phyloP scores from a whole-genome alignment of 2,888 invertebrate species.

The Lithophane ornitopus region DNA sequence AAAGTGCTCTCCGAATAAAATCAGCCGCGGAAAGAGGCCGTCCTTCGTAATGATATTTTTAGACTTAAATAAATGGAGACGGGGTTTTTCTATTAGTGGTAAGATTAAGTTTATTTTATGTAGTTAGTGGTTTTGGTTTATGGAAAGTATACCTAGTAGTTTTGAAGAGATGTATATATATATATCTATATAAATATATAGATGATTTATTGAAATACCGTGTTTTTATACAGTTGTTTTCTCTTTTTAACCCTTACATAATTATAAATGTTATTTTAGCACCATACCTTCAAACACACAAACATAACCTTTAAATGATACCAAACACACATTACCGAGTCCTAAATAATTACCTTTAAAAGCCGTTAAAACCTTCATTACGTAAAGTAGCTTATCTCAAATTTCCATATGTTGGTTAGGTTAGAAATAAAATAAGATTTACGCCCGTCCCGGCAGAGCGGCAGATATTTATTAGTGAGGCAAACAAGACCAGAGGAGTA shows the following conservation, averaged over 20 bases:
- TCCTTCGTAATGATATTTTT: constrained; percentile 67
- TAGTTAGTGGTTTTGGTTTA: no score
- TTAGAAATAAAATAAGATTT: constrained; percentile 68
- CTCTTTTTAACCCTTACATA: no score
- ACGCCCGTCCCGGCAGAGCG: constrained; percentile 51
- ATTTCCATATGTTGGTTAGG: constrained; percentile 61
- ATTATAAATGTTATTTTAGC: neutral
- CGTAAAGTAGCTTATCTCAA: constrained; percentile 62
- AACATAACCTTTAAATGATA: neutral
- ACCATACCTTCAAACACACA: neutral
- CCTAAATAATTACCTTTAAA: constrained; percentile 37
- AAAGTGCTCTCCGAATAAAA: constrained; percentile 76
- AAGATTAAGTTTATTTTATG: no score
- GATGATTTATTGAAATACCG: no score
- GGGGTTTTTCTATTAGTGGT: no score
- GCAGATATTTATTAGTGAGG: constrained; percentile 71
- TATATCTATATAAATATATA: no score
- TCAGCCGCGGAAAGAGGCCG: constrained; percentile 64
- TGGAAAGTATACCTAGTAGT: neutral
- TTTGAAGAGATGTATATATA: neutral
- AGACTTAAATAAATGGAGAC: constrained; percentile 62
- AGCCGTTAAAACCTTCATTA: constrained; percentile 54
- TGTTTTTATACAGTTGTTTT: no score
- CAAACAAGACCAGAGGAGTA: constrained; percentile 62
- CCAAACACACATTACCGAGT: neutral